A percentile compares a stretch with the other conserved stretches of the same genome.
Conservation (phyloP, 2,888 invertebrate species). For the Xylota segnis region DNA sequence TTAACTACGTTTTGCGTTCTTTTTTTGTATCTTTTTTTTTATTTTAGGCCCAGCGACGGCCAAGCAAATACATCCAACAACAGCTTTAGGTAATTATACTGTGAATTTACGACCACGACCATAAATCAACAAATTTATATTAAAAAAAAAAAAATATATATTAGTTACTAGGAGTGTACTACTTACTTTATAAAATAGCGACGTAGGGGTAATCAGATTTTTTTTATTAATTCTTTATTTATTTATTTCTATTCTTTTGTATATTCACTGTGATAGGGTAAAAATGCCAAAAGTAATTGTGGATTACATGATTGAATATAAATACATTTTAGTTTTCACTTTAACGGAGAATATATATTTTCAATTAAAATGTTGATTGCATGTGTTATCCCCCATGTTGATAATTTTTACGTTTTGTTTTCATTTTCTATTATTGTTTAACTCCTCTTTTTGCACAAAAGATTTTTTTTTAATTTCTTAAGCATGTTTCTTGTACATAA, state of each 20-base stretch:
- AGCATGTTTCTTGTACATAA: slow-evolving; percentile 48
- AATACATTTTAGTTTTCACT: slow-evolving; percentile 8
- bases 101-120: slow-evolving; percentile 48
- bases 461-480: slow-evolving; percentile 24
- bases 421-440: too few species aligned
- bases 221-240: not conserved
- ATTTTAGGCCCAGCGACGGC: slow-evolving; percentile 81
- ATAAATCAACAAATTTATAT: slow-evolving; percentile 28
- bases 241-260: slow-evolving; percentile 11
- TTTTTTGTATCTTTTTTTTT: slow-evolving; percentile 76
- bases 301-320: slow-evolving; percentile 22
- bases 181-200: slow-evolving; percentile 29
- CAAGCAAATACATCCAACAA: slow-evolving; percentile 80
- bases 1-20: slow-evolving; percentile 77
- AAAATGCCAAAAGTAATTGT: slow-evolving; percentile 71
- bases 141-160: slow-evolving; percentile 24
- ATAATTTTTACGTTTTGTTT: slow-evolving; percentile 25
- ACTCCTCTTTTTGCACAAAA: slow-evolving; percentile 38
- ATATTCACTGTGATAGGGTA: slow-evolving; percentile 27
- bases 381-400: slow-evolving; percentile 55
- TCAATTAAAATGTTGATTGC: slow-evolving; percentile 45
- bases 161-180: slow-evolving; percentile 46
- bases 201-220: slow-evolving; percentile 72
- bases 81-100: slow-evolving; percentile 80
- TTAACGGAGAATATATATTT: slow-evolving; percentile 19